Conservation (phyloP, 2,888 invertebrate genomes). For the Tiliacea aurago region DNA sequence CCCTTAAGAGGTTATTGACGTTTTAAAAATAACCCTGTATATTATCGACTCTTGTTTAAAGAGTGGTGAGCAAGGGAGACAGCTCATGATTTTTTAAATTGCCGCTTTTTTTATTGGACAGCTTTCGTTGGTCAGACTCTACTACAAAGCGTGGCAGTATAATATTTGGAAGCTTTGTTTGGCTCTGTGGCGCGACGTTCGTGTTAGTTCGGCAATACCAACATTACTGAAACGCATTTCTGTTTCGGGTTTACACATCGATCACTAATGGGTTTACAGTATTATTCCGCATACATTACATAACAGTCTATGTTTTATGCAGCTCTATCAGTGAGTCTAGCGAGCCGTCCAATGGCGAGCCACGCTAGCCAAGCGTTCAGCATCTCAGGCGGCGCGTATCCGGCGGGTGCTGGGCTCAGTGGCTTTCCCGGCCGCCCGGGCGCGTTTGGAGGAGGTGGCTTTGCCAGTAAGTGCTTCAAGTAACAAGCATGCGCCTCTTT, state of each 20-base stretch:
- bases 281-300: not conserved
- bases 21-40: too few relatives aligned
- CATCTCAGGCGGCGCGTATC: not conserved
- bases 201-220: not conserved
- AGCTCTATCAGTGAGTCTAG: conserved; percentile 60
- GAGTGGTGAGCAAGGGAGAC: too few relatives aligned
- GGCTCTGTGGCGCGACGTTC: not conserved
- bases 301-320: conserved; percentile 22
- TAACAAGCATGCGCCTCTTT: conserved; percentile 11
- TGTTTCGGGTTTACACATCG: not conserved
- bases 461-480: conserved; percentile 30
- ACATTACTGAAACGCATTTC: conserved; percentile 3
- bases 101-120: too few relatives aligned
- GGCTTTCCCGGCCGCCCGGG: not conserved
- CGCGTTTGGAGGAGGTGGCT: not conserved
- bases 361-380: conserved; percentile 51
- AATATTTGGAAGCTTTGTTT: not conserved
- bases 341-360: conserved; percentile 49
- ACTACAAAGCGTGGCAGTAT: too few relatives aligned
- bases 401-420: too few relatives aligned
- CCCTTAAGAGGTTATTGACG: too few relatives aligned
- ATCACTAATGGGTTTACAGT: too few relatives aligned
- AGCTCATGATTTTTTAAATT: too few relatives aligned
- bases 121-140: too few relatives aligned
- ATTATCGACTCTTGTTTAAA: too few relatives aligned